A percentile compares a stretch with the other conserved stretches of the same genome.
These are phyloP conservation scores for Nasonia giraulti DNA, from an alignment of 1,140 invertebrate species.

Conservation along the genomic window DNA sequence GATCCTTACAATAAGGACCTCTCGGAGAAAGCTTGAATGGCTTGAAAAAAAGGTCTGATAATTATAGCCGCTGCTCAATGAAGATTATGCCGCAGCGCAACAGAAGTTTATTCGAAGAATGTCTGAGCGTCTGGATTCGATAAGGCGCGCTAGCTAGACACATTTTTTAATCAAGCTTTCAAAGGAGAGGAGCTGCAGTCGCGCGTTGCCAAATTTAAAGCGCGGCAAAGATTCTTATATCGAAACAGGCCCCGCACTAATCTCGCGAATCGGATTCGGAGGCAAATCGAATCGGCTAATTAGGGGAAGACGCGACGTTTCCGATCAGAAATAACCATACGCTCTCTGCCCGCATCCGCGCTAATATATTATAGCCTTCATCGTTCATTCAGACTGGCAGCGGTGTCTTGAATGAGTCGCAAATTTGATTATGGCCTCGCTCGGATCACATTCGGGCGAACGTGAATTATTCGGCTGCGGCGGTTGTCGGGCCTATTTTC, in stretches of 20 bases:
- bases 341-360: neutral
- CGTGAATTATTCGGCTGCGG: constrained; percentile 6
- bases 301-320: constrained; percentile 6
- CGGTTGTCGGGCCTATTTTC: constrained; percentile 14
- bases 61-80: no score
- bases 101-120: no score
- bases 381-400: neutral
- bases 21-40: no score
- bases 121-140: no score
- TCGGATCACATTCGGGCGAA: neutral
- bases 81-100: no score
- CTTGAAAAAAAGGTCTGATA: no score
- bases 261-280: neutral
- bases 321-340: constrained; percentile 24
- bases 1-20: no score
- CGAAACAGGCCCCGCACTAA: neutral
- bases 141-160: no score
- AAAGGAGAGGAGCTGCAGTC: no score
- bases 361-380: constrained; percentile 1
- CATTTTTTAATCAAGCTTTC: no score
- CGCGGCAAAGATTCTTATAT: neutral
- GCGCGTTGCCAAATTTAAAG: neutral
- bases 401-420: constrained; percentile 23
- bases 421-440: constrained; percentile 27
- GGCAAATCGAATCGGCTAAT: neutral